These are phyloP conservation scores for Drosophila borborema DNA, from an alignment of 2,888 invertebrate genomes.

Conservation along the genomic window DNA sequence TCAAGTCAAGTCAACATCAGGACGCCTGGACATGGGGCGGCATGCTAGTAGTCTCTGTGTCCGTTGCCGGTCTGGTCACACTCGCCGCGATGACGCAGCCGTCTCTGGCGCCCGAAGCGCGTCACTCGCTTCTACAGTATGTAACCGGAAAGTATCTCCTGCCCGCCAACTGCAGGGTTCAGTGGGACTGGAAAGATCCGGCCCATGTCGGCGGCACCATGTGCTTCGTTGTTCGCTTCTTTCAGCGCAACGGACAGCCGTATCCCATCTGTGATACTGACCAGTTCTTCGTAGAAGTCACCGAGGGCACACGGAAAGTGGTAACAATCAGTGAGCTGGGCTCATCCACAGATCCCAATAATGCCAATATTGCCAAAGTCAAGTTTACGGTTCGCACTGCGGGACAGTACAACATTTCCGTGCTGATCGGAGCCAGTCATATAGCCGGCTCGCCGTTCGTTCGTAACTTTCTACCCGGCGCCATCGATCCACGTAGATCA, in stretches of 20 bases:
- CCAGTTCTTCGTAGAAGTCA: conserved; percentile 94
- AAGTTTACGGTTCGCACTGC: conserved; percentile 97
- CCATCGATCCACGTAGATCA: conserved; percentile 93
- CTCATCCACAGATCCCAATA: conserved; percentile 93
- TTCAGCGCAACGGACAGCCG: conserved; percentile 96
- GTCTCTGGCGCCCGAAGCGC: conserved; percentile 94
- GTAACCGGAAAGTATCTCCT: conserved; percentile 96
- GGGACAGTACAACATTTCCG: conserved; percentile 94
- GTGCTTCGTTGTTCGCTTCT: conserved; percentile 95
- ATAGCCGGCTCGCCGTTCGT: conserved; percentile 95
- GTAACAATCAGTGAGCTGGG: conserved; percentile 94
- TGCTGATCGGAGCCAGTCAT: conserved; percentile 92
- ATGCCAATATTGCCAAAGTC: conserved; percentile 94
- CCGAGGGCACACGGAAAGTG: conserved; percentile 93
- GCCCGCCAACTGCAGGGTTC: conserved; percentile 92
- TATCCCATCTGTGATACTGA: conserved; percentile 98
- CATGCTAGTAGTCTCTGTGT: conserved; percentile 95
- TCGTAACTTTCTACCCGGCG: conserved; percentile 93
- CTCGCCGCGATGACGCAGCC: conserved; percentile 96
- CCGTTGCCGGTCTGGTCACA: conserved; percentile 94
- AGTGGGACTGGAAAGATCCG: conserved; percentile 96
- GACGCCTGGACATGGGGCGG: conserved; percentile 97
- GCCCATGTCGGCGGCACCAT: conserved; percentile 95
- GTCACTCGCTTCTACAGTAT: conserved; percentile 94
- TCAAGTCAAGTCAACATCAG: conserved; percentile 93